Base-by-base conservation (phyloP, 1,140 invertebrate species). In the Drosophila sechellia region DNA sequence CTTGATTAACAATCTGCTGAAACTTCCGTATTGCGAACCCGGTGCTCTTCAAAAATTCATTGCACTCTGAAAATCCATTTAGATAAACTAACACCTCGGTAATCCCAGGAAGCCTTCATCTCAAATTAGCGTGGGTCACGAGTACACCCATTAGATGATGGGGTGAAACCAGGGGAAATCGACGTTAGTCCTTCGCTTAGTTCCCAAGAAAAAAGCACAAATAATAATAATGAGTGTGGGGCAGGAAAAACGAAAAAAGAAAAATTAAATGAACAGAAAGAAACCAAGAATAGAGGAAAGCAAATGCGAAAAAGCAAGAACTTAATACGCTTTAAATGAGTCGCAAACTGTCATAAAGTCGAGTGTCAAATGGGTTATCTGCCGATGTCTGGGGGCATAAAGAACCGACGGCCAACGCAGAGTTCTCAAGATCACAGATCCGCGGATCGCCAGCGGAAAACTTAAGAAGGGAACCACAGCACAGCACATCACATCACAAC, bases 301-400 rank as follows among this genome's bases (percentile, higher is more conserved):
- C 49, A 55, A 59, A 53, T 53, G 57, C 49, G 46, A 50, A 59
- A 58, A 63, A 56, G 59, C 59, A 61, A 70, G 52, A 71, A 71
- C 68, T 71, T 71, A 71, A 71, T 71, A 71, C 68, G 45, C 68
- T 71, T 71, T 71, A 71, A 71, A 71, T 71, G 68, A 71, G 64
- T 71, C 68, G 66, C 66, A 69, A 70, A 70, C 64, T 70, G 66
- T 55, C 66, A 63, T 63, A 45, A 63, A 63, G 64, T 68, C 25
- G 65, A 71, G 68, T 71, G 68, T 71, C 68, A 70, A 70, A 70
- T 71, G 68, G 68, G 68, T 71, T 71, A 71, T 71, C 66, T 56
- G 65, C 42, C 37, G 66, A 70, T 69, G 66, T 69, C 66, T 68
- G 42, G 42, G 25, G 49, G 61, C 48, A 66, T 45, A 45, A 69